phyloP scores from a whole-genome alignment of 2,113 vertebrate species.

The Poeciliopsis occidentalis region DNA sequence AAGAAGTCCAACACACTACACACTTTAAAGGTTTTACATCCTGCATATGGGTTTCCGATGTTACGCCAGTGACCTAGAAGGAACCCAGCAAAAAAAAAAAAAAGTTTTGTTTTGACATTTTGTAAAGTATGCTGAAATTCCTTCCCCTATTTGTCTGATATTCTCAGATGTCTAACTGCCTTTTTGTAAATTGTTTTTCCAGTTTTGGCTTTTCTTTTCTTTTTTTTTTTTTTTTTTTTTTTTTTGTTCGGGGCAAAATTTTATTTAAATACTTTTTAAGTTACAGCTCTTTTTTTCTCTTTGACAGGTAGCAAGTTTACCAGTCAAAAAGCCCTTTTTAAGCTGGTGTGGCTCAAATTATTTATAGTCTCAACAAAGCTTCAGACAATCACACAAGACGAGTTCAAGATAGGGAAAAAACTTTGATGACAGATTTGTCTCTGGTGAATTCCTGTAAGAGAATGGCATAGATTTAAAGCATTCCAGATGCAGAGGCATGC shows the following conservation, averaged over 20 bases:
- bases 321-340: slow-evolving; percentile 23
- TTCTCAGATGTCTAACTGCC: slow-evolving; percentile 60
- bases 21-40: slow-evolving; percentile 24
- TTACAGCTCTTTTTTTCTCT: slow-evolving; percentile 13
- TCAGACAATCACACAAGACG: slow-evolving; percentile 72
- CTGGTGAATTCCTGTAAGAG: slow-evolving; percentile 14
- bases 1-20: slow-evolving; percentile 33
- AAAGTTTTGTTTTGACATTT: slow-evolving; percentile 38
- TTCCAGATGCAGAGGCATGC: slow-evolving; percentile 43
- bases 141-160: slow-evolving; percentile 42
- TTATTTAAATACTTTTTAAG: slow-evolving; percentile 20
- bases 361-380: slow-evolving; percentile 57
- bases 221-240: background rate
- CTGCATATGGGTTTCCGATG: slow-evolving; percentile 44
- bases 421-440: slow-evolving; percentile 14
- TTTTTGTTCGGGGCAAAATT: slow-evolving; percentile 41
- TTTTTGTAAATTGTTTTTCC: slow-evolving; percentile 73
- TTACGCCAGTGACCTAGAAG: slow-evolving; percentile 49
- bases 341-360: slow-evolving; percentile 19
- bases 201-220: slow-evolving; percentile 46
- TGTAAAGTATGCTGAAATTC: slow-evolving; percentile 58
- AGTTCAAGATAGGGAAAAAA: slow-evolving; percentile 25
- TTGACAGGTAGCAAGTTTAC: slow-evolving; percentile 20
- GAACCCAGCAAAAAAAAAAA: slow-evolving; percentile 62
- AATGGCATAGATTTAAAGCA: slow-evolving; percentile 46